Conservation (phyloP, 2,797 vertebrate genomes). For the Parauchenoglanis ngamensis region DNA sequence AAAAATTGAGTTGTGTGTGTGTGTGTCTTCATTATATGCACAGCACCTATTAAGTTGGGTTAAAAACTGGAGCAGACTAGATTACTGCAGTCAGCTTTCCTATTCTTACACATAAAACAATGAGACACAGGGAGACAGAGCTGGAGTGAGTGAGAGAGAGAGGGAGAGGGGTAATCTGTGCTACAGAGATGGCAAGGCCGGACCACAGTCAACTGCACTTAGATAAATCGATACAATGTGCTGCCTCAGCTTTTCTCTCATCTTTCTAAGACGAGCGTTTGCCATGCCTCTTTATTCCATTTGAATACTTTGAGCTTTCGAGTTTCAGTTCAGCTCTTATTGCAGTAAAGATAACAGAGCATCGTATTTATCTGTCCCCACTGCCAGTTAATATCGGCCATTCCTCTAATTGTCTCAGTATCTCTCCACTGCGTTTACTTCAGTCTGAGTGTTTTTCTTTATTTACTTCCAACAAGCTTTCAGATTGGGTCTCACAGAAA, state of each 20-base stretch:
- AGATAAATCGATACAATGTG: conserved; percentile 48
- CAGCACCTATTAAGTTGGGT: background rate
- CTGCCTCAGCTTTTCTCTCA: conserved; percentile 41
- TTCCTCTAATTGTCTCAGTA: conserved; percentile 16
- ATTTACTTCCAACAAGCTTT: conserved; percentile 36
- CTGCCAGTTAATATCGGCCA: conserved; percentile 12
- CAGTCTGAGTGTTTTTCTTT: conserved; percentile 4
- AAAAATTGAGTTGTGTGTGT: background rate
- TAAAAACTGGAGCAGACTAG: background rate
- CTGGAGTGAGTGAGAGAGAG: conserved; percentile 2
- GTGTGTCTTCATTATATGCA: background rate
- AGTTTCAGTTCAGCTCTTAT: conserved; percentile 21
- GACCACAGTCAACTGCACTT: conserved; percentile 41
- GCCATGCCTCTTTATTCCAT: conserved; percentile 27
- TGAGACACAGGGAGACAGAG: conserved; percentile 37
- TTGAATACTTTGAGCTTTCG: conserved; percentile 11
- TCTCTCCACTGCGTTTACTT: conserved; percentile 4
- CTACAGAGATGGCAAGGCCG: conserved; percentile 28
- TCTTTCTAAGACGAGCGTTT: conserved; percentile 30
- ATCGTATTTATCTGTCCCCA: conserved; percentile 14
- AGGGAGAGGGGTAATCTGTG: conserved; percentile 17
- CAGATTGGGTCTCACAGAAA: conserved; percentile 30
- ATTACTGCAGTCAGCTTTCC: background rate
- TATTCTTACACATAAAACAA: conserved; percentile 2
- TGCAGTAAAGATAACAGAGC: conserved; percentile 23